These are phyloP conservation scores for Anoplolepis gracilipes DNA, from an alignment of 1,140 invertebrate species.

Conservation along the genomic window DNA sequence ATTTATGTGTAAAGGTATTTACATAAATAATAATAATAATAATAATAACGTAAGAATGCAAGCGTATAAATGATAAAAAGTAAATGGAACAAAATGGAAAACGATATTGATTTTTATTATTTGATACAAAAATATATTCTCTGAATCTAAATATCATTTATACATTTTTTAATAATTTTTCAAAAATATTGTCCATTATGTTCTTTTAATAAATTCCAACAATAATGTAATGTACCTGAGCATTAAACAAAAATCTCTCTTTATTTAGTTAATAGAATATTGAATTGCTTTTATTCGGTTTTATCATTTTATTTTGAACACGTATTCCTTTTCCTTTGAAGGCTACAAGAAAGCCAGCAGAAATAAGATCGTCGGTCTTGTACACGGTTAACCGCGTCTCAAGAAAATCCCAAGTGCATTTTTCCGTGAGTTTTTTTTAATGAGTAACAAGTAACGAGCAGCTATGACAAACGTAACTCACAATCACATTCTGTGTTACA, in stretches of 20 bases:
- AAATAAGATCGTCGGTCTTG: slow-evolving; percentile 30
- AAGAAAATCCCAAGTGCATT: slow-evolving; percentile 7
- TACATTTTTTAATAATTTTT: background rate
- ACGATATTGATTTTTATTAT: background rate
- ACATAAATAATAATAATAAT: no score
- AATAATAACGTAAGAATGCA: no score
- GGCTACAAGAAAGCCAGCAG: slow-evolving; percentile 20
- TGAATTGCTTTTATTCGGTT: slow-evolving; percentile 2
- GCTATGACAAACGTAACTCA: background rate
- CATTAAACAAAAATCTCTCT: slow-evolving; percentile 39
- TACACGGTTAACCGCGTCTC: slow-evolving; percentile 4
- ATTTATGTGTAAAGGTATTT: no score
- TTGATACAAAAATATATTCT: background rate
- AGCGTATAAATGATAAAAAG: background rate
- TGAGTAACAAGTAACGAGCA: slow-evolving; percentile 10
- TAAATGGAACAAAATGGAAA: background rate
- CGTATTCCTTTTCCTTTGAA: slow-evolving; percentile 25
- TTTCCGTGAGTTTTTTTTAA: slow-evolving; percentile 29
- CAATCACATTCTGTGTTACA: background rate
- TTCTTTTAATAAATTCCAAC: background rate
- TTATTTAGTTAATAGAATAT: slow-evolving; percentile 4
- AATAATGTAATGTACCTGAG: background rate
- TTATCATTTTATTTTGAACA: slow-evolving; percentile 24
- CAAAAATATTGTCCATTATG: background rate
- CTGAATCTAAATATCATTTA: background rate